phyloP scores from a whole-genome alignment of 2,888 invertebrate genomes.

The Parnassius smintheus region DNA sequence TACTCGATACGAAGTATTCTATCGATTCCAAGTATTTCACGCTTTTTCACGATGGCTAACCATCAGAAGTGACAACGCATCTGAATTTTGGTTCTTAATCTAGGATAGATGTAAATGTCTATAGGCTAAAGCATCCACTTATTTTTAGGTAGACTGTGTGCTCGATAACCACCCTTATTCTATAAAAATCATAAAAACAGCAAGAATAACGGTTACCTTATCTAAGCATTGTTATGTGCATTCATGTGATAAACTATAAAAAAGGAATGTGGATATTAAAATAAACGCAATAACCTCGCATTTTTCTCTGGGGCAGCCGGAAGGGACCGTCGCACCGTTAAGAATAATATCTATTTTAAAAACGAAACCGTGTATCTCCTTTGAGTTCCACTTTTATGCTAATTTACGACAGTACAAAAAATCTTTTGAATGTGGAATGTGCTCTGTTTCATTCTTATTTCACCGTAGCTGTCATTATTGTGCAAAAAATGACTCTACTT shows the following conservation, averaged over 20 bases:
- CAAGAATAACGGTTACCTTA: background rate
- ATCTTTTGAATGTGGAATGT: background rate
- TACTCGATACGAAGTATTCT: background rate
- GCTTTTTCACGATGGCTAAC: too few species aligned
- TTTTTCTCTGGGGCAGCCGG: constrained; percentile 8
- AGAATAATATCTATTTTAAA: constrained; percentile 12
- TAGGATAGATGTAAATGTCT: too few species aligned
- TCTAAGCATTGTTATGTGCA: constrained; percentile 13
- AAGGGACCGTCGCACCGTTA: constrained; percentile 4
- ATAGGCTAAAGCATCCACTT: too few species aligned
- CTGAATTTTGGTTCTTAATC: too few species aligned
- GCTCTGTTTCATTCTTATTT: background rate
- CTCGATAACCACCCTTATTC: too few species aligned
- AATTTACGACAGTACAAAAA: constrained; percentile 16
- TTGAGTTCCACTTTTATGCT: constrained; percentile 16
- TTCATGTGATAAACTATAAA: constrained; percentile 5
- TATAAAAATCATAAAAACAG: too few species aligned
- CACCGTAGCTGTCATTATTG: background rate
- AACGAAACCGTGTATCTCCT: constrained; percentile 14
- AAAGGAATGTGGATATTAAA: constrained; percentile 13
- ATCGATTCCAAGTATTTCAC: too few species aligned
- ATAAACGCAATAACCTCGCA: constrained; percentile 9
- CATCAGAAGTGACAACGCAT: too few species aligned
- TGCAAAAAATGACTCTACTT: too few species aligned
- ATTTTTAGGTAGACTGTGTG: too few species aligned